Base-by-base conservation (phyloP, 2,113 vertebrate genomes). In the Amblyopsis rosae region DNA sequence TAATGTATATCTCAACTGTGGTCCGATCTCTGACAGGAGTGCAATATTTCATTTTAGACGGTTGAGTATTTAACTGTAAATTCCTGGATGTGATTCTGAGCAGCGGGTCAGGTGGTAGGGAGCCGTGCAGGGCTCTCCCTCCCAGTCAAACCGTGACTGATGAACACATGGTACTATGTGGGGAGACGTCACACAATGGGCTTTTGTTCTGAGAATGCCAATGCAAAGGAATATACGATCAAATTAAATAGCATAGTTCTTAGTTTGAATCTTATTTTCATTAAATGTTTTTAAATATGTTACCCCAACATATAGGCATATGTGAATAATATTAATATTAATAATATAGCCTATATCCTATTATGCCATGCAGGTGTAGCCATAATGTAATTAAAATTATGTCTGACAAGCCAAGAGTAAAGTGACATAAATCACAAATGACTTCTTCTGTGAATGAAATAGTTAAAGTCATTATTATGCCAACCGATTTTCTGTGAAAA, bases 81-180 rank as follows among this genome's bases (percentile, higher is more conserved):
- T 80, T 73, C 65, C 76, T 83, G 65, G 66, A 75, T 65, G 57
- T 46, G n/a, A 53, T 77, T 62, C 65, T 84, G 75, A 82, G 88
- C 77, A 53, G 68, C 67, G 54, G 33, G 78, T 72, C 41, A 17
- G 76, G 69, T 63, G 63, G 46, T 50, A 50, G 67, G 80, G 70
- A 63, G 76, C 73, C 72, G 58, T 75, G 70, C 77, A 60, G 54
- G 48, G 65, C 56, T 77, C 35, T 7, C 47, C 53, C 35, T 46
- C 13, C 17, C 64, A 11, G 35, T 4, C 35, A 8, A 32, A 55
- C 69, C 72, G 32, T 81, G 72, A 80, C 87, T 82, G 80, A 90
- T 77, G 80, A 84, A 86, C 84, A 86, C 83, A 79, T 89, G 85
- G 72, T 85, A 86, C 76, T 82, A 79, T 77, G 62, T 17, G 62